Base-by-base conservation (phyloP, 2,797 vertebrate genomes). In the Lagocephalus sceleratus region DNA sequence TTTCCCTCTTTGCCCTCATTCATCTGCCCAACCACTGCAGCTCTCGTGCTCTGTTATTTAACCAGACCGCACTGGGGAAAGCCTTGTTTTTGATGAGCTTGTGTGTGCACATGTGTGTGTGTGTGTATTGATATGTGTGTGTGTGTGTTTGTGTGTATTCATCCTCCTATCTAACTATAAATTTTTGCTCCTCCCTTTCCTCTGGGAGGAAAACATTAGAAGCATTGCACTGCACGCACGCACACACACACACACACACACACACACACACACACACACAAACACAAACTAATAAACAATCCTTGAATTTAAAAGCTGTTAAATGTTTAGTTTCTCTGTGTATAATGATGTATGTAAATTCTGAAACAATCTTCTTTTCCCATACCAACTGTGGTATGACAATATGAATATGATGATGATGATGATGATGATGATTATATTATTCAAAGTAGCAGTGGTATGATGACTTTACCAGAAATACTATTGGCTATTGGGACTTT, bases 21-120 rank as follows among this genome's bases (percentile, higher is more conserved):
- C 22, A 57, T 65, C 61, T 42, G 39, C 23, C 49, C 61, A 68
- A 78, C 76, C 70, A 9, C 73, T 1, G 15, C 63, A 65, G 72
- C 26, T 9, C 51, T 69, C 65, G 20, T 43, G 25, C 86, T 78
- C 82, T 84, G 4, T 84, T 82, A 86, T 86, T 86, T 84, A 60
- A 62, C 64, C 51, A 40, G 49, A 62, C 78, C 82, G n/a, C 76
- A 78, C 43, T 62, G 74, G 58, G 71, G 63, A 66, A 73, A 73
- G 60, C 61, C 58, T 69, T 20, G 47, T 42, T 60, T 82, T 71
- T 75, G 73, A 82, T 70, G 71, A 35, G 45, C 41, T 55, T 56
- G 64, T 72, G 60, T 76, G 64, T 53, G 0, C 20, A 17, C 46
- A 12, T 55, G 19, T 39, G 26, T 59, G 43, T 51, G 21, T 58